Evolutionary conservation across 2,113 vertebrate species (phyloP), one percentile per base, ranked within the genome.

Genomic region (Tetraodon nigroviridis): DNA sequence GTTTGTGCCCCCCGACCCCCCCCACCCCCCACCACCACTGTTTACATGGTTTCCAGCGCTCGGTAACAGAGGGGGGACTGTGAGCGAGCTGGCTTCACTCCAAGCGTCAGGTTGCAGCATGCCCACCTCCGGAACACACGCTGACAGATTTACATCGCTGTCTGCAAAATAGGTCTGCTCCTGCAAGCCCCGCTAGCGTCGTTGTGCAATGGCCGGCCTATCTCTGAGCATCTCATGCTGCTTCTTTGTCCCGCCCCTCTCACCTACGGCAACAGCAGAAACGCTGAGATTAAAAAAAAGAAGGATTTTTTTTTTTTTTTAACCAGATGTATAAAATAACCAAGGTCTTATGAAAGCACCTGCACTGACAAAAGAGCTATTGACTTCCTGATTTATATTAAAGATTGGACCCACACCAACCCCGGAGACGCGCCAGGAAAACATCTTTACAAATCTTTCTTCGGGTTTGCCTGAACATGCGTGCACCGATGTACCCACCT

Each of bases 91-190:
- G 66, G 61, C 53, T 54, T 29, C 18, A 50, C 64, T 65, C 53
- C 7, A 42, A 52, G 40, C 67, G 78, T 84, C 88, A 83, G 64
- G 88, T 86, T 73, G 67, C 67, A 77, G 81, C 89, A 71, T 86
- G 87, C 69, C 71, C 67, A 53, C 72, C 75, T 67, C 69, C 59
- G 19, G 65, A 71, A 58, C 45, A 53, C 53, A 74, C 59, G 64
- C 70, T 76, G 86, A 81, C 76, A 86, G 82, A 79, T 86, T 85
- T 83, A 88, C 73, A 79, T 75, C 79, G 74, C 76, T 66, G 67
- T 85, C 74, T 76, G 59, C 54, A 66, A 61, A 76, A 65, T 59
- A 44, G 65, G 72, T 83, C 59, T 56, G 72, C 76, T 63, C 83
- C 62, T 77, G 55, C 69, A 71, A 60, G 56, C 67, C 52, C 67